Percentiles rank a stretch among this genome's conserved stretches.
Evolutionary conservation across 2,888 invertebrate species (phyloP).

Genomic region (Apodemia hepburni): DNA sequence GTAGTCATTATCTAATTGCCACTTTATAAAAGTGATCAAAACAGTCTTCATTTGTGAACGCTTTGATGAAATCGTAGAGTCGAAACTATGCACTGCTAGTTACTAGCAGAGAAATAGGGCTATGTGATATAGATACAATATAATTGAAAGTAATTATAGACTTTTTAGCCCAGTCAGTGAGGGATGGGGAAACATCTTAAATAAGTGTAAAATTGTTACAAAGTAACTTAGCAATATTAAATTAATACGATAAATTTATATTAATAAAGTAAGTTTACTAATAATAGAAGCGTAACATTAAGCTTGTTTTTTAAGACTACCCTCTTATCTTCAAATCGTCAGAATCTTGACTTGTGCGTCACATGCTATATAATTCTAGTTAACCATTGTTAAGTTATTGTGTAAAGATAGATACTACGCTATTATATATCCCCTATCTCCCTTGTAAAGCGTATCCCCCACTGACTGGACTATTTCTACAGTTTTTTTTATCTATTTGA

Average conservation of each 20-base stretch:
- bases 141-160: constrained; percentile 61
- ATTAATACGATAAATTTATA: not conserved
- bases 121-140: constrained; percentile 75
- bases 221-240: not conserved
- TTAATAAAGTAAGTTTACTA: not conserved
- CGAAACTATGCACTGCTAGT: constrained; percentile 67
- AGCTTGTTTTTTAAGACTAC: not conserved
- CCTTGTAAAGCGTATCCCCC: constrained; percentile 7
- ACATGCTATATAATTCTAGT: not conserved
- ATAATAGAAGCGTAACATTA: not conserved
- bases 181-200: constrained; percentile 9
- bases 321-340: no score
- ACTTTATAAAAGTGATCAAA: constrained; percentile 47
- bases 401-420: not conserved
- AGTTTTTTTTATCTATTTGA: not conserved
- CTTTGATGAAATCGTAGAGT: constrained; percentile 52
- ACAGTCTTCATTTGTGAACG: constrained; percentile 29
- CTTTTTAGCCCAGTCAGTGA: constrained; percentile 1
- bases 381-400: constrained; percentile 9
- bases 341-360: no score
- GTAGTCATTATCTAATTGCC: constrained; percentile 25
- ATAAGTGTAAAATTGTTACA: constrained; percentile 6
- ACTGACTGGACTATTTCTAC: constrained; percentile 11
- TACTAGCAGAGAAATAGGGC: constrained; percentile 75
- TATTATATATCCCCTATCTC: not conserved